These are phyloP conservation scores for Champsocephalus gunnari DNA, from an alignment of 2,797 vertebrate genomes.

Conservation along the genomic window DNA sequence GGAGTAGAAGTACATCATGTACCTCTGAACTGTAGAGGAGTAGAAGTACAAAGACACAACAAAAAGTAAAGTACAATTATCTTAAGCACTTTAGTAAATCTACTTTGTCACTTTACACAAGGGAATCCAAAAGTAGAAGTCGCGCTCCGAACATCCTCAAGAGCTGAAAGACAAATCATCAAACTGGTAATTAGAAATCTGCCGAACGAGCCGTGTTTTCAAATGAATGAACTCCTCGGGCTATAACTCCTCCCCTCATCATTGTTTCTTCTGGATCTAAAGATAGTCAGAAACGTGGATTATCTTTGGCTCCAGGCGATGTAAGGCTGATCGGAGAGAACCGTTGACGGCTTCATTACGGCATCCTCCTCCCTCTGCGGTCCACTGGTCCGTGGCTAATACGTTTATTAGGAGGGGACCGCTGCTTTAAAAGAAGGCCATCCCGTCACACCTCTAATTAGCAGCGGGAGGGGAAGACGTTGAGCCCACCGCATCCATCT, in stretches of 20 bases:
- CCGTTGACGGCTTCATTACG: constrained; percentile 44
- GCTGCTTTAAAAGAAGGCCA: constrained; percentile 55
- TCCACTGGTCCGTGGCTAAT: constrained; percentile 59
- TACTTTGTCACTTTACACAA: not conserved
- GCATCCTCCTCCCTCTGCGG: constrained; percentile 34
- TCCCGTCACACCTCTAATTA: constrained; percentile 65
- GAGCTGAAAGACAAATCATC: constrained; percentile 23
- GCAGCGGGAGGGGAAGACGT: constrained; percentile 22
- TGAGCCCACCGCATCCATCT: constrained; percentile 9
- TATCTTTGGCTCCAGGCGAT: constrained; percentile 14
- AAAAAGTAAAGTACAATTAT: too few species aligned
- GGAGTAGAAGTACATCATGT: too few species aligned
- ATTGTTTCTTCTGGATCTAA: constrained; percentile 42
- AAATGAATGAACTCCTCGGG: constrained; percentile 20
- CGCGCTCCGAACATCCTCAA: not conserved
- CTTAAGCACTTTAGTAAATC: too few species aligned
- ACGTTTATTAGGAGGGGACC: constrained; percentile 55
- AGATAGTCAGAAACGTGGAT: constrained; percentile 31
- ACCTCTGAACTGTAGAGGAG: too few species aligned
- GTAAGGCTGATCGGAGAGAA: constrained; percentile 43
- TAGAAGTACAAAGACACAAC: too few species aligned
- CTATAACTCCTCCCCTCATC: constrained; percentile 43
- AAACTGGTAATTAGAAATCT: constrained; percentile 19
- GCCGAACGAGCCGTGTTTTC: constrained; percentile 46
- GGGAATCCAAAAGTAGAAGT: constrained; percentile 16